Percentiles rank a stretch among this genome's conserved stretches.
Conservation (phyloP, 2,888 invertebrate species). For the Dorcus hopei region DNA sequence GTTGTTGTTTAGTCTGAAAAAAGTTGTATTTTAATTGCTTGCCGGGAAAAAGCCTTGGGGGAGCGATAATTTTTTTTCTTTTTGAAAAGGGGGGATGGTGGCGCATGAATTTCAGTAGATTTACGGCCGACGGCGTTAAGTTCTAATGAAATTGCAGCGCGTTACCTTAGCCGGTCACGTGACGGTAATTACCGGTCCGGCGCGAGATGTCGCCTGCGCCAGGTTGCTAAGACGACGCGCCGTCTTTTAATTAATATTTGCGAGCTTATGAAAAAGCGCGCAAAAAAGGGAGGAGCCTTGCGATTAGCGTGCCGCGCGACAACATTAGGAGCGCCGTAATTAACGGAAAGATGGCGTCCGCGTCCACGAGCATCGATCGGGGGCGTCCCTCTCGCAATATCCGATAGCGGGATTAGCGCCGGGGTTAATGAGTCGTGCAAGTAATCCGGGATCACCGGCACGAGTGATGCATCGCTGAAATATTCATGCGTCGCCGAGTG, state of each 20-base stretch:
- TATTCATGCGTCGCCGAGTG: conserved; percentile 43
- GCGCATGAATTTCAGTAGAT: conserved; percentile 31
- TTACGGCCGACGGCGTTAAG: conserved; percentile 52
- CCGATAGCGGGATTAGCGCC: conserved; percentile 51
- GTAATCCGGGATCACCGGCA: conserved; percentile 49
- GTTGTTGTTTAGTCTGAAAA: too few species aligned
- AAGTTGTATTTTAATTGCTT: too few species aligned
- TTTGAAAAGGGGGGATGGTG: too few species aligned
- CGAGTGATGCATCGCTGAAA: conserved; percentile 46
- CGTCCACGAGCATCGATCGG: conserved; percentile 29
- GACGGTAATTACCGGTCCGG: conserved; percentile 36
- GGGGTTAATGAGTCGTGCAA: conserved; percentile 54
- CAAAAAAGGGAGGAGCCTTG: conserved; percentile 21
- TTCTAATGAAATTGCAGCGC: conserved; percentile 53
- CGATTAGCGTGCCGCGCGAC: conserved; percentile 31
- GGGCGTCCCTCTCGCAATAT: conserved; percentile 43
- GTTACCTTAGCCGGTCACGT: conserved; percentile 35
- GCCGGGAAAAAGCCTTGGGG: too few species aligned
- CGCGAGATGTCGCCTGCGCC: conserved; percentile 29
- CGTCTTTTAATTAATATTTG: conserved; percentile 41
- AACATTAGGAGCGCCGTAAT: conserved; percentile 20
- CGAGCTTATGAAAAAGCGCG: conserved; percentile 36
- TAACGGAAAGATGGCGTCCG: conserved; percentile 28
- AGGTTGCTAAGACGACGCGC: conserved; percentile 31
- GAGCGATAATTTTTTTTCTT: too few species aligned